Base-by-base conservation (phyloP, 2,888 invertebrate species). In the Timandra comae region DNA sequence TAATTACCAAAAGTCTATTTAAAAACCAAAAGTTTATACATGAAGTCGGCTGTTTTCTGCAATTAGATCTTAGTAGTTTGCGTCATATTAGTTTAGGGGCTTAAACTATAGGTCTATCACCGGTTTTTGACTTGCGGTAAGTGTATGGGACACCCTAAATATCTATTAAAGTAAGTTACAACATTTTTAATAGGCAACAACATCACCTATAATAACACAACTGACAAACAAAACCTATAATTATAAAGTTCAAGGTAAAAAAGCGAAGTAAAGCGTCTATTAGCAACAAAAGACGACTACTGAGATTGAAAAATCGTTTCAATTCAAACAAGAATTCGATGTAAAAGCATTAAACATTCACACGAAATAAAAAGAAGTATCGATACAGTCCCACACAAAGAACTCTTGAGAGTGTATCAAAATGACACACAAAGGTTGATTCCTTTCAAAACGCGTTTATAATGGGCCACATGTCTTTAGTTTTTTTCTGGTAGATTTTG, bases 231-330 rank as follows among this genome's bases (percentile, higher is more conserved):
- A 16, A 16, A 16, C 16, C 50, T 43, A 62, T 70, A 71, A 76
- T 76, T 75, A 69, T 56, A 64, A 60, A 66, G 58, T 50, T 61
- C 52, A 57, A 44, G 54, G 41, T 69, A 63, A 69, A 61, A 47
- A 55, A 63, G 58, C 54, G 55, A 57, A 56, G 63, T 59, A 71
- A 66, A 41, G 56, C 49, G 45, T 57, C 77, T 71, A 75, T 72
- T 66, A 67, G 63, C 63, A 69, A 82, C 82, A 84, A 85, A 74
- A 54, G 70, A 41, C 54, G 63, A 79, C 80, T 82, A 82, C 81
- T 56, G 72, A 82, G 84, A 78, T 82, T 82, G 85, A 85, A 84
- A 81, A 82, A 85, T 85, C 72, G 82, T 65, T 77, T 73, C 70
- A 77, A 81, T 82, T 80, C 77, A 80, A 72, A 59, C 49, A 43